Evolutionary conservation across 2,888 invertebrate species (phyloP).

Genomic region (Dolomedes plantarius): DNA sequence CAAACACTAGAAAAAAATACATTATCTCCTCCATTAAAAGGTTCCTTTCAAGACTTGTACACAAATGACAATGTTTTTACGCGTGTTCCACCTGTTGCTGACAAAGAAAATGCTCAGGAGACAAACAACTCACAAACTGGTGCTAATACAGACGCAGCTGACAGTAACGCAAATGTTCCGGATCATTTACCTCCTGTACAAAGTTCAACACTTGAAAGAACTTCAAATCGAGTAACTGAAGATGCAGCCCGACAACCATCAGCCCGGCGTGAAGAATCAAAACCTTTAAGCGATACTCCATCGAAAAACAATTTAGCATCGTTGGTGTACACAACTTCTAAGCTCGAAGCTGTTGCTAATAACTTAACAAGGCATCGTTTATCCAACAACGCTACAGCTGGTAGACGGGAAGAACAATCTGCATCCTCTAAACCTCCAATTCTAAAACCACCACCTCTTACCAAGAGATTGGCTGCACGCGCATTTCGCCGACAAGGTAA

Average conservation of each 20-base stretch:
- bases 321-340: conserved; percentile 51
- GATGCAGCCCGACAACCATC: background rate
- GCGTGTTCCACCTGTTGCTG: conserved; percentile 17
- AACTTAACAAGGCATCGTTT: conserved; percentile 43
- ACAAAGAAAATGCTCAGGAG: conserved; percentile 28
- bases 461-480: conserved; percentile 38
- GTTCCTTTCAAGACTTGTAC: conserved; percentile 53
- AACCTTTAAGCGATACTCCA: background rate
- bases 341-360: conserved; percentile 46
- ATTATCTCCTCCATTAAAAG: conserved; percentile 48
- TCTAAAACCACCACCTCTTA: conserved; percentile 51
- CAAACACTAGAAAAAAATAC: conserved; percentile 40
- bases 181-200: conserved; percentile 23
- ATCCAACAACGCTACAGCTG: conserved; percentile 11
- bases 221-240: conserved; percentile 1
- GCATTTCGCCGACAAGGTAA: conserved; percentile 42
- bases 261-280: background rate
- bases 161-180: conserved; percentile 3
- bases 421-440: conserved; percentile 13
- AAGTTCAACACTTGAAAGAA: conserved; percentile 8
- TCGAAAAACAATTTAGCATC: conserved; percentile 45
- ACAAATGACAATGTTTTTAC: conserved; percentile 52
- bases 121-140: conserved; percentile 1
- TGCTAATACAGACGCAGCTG: background rate
- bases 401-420: conserved; percentile 22